Percentiles rank a stretch among this genome's conserved stretches.
phyloP scores from a whole-genome alignment of 92 coral and sea anemone species.

The Epizoanthus scotinus region DNA sequence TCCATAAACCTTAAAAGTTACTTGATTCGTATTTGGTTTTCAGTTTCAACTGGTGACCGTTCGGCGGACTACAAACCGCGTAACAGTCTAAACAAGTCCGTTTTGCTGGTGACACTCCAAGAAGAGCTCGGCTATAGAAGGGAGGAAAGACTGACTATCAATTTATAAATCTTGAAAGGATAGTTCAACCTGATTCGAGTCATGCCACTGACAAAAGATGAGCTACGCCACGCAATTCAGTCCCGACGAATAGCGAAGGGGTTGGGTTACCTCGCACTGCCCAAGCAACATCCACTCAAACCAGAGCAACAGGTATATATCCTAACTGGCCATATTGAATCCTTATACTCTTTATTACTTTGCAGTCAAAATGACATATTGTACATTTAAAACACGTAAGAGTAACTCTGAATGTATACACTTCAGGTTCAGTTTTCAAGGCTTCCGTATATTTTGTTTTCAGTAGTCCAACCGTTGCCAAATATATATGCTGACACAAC shows the following conservation, averaged over 20 bases:
- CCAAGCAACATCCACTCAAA: not conserved
- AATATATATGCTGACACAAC: too few relatives aligned
- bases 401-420: too few relatives aligned
- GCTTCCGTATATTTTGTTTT: too few relatives aligned
- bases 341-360: not conserved
- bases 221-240: slow-evolving; percentile 50
- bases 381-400: not conserved
- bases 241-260: slow-evolving; percentile 47
- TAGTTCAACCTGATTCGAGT: not conserved
- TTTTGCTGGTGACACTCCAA: not conserved
- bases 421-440: too few relatives aligned
- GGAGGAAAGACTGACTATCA: not conserved
- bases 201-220: slow-evolving; percentile 53
- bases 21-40: not conserved
- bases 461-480: too few relatives aligned
- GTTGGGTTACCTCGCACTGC: slow-evolving; percentile 28
- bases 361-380: not conserved
- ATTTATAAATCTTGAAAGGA: not conserved
- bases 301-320: slow-evolving; percentile 44
- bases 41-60: slow-evolving; percentile 9
- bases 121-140: not conserved
- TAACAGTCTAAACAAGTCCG: not conserved
- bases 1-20: too few relatives aligned
- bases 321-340: not conserved
- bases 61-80: not conserved